These are phyloP conservation scores for Scolopax rusticola DNA, from an alignment of 2,797 vertebrate genomes.

Conservation along the genomic window DNA sequence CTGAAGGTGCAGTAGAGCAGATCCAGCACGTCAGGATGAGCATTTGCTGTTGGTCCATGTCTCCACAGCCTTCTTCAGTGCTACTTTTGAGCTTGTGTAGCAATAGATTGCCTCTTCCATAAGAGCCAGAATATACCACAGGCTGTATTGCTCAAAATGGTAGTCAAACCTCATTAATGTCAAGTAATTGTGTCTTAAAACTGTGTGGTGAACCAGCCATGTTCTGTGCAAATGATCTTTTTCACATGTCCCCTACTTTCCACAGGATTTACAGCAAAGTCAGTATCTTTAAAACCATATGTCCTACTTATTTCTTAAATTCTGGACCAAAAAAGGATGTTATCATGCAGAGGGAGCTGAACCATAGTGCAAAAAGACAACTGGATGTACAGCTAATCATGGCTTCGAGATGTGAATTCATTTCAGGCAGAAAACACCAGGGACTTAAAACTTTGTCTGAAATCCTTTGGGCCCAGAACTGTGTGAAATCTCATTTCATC, in stretches of 20 bases:
- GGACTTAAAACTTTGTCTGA: neutral
- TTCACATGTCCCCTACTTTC: neutral
- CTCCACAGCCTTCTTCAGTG: neutral
- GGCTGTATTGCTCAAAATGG: neutral
- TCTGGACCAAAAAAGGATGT: neutral
- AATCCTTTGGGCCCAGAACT: neutral
- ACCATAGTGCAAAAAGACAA: neutral
- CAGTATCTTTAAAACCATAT: neutral
- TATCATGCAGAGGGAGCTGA: neutral
- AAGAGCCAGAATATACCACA: neutral
- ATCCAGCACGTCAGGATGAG: neutral
- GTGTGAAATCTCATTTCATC: neutral
- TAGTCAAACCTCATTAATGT: neutral
- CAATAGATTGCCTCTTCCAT: neutral
- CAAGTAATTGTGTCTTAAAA: neutral
- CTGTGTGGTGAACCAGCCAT: neutral
- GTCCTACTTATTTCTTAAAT: neutral
- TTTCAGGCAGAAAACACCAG: neutral
- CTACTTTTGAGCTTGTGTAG: neutral
- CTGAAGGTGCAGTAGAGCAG: neutral
- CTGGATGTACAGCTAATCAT: neutral
- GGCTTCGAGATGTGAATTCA: neutral
- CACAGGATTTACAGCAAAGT: neutral
- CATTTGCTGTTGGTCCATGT: neutral
- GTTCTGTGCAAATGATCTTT: neutral